phyloP scores from a whole-genome alignment of 2,797 vertebrate genomes.

The Cyprinella venusta region DNA sequence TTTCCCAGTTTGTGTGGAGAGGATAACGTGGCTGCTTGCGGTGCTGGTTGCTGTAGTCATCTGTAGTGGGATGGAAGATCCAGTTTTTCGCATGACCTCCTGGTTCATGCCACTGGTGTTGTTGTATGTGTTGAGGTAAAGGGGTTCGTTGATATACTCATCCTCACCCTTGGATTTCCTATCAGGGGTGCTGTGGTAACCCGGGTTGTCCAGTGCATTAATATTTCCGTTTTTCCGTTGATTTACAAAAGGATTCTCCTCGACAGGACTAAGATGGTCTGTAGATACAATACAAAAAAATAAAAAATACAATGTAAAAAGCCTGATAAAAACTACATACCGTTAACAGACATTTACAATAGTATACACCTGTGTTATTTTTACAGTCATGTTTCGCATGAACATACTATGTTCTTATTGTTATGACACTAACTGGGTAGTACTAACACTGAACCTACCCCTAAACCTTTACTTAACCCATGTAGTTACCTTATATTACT shows the following conservation, averaged over 20 bases:
- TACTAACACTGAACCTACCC: too few species aligned
- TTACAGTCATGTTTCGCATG: not conserved
- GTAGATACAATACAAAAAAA: constrained; percentile 43
- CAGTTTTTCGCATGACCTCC: constrained; percentile 87
- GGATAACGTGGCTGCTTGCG: constrained; percentile 61
- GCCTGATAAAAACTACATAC: not conserved
- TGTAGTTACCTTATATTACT: too few species aligned
- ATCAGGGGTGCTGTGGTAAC: constrained; percentile 87
- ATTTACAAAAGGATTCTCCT: constrained; percentile 96
- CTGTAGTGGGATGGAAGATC: constrained; percentile 78
- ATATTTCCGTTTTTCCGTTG: constrained; percentile 91
- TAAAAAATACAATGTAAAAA: not conserved
- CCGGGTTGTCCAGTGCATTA: constrained; percentile 92
- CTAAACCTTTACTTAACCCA: too few species aligned
- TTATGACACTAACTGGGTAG: too few species aligned
- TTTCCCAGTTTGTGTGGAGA: constrained; percentile 72
- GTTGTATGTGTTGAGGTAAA: constrained; percentile 96
- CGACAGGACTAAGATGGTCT: constrained; percentile 94
- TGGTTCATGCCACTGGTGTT: constrained; percentile 78
- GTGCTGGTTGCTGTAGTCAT: constrained; percentile 60
- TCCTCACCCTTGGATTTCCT: constrained; percentile 88
- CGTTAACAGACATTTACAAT: too few species aligned
- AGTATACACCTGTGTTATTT: not conserved
- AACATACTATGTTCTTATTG: not conserved
- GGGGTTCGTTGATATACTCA: constrained; percentile 91